A percentile compares a stretch with the other conserved stretches of the same genome.
These are phyloP conservation scores for Crenuchus spilurus DNA, from an alignment of 2,797 vertebrate species.

Conservation along the genomic window DNA sequence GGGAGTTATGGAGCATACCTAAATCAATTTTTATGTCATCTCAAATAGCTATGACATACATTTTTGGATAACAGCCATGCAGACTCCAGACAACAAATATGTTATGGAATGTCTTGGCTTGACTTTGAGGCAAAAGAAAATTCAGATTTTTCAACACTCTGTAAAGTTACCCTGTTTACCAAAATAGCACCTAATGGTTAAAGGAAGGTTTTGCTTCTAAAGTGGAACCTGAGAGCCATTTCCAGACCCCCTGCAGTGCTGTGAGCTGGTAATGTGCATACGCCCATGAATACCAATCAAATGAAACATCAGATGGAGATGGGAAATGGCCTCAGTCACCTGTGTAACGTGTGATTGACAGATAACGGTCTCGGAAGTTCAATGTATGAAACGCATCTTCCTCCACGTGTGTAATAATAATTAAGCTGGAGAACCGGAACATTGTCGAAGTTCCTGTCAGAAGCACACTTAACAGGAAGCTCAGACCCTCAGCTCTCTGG, in stretches of 20 bases:
- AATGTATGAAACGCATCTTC: not conserved
- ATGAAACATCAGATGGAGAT: not conserved
- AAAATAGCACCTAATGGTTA: too few relatives aligned
- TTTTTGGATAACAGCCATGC: too few relatives aligned
- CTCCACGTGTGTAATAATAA: not conserved
- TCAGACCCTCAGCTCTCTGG: not conserved
- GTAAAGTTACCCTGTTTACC: too few relatives aligned
- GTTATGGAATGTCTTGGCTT: too few relatives aligned
- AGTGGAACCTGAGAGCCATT: constrained; percentile 47
- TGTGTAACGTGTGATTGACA: not conserved
- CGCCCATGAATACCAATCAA: constrained; percentile 7
- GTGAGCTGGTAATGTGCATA: not conserved
- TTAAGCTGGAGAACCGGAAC: constrained; percentile 1
- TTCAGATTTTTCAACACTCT: too few relatives aligned
- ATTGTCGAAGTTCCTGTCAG: not conserved
- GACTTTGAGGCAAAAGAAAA: too few relatives aligned
- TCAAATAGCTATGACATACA: too few relatives aligned
- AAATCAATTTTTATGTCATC: too few relatives aligned
- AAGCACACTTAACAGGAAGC: not conserved
- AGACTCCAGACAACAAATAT: too few relatives aligned
- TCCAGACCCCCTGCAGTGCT: constrained; percentile 34
- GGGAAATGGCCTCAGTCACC: not conserved
- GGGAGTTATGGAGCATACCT: too few relatives aligned
- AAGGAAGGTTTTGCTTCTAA: too few relatives aligned
- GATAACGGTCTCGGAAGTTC: not conserved